A percentile compares a stretch with the other conserved stretches of the same genome.
Evolutionary conservation across 2,113 vertebrate species (phyloP).

Genomic region (Trematocara variabile): DNA sequence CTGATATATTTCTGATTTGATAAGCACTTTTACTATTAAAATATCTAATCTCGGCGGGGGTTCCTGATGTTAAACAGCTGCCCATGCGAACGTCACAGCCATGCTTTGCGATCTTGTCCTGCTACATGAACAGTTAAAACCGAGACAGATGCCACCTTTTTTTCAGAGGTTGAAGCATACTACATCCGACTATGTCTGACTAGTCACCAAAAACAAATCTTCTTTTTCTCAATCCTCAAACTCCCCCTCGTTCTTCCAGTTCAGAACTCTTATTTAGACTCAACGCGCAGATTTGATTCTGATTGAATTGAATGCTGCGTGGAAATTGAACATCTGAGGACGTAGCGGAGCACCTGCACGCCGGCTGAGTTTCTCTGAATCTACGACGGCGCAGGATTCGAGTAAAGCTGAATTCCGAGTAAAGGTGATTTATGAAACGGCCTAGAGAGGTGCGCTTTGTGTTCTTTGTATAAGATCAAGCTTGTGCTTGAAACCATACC

Average conservation of each 20-base stretch:
- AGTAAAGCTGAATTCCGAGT: neutral
- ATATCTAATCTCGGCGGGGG: neutral
- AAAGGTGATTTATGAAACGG: neutral
- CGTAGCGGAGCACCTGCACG: neutral
- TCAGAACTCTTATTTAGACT: neutral
- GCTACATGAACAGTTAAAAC: neutral
- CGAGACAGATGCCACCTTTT: neutral
- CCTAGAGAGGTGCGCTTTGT: neutral
- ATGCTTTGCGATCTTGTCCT: neutral
- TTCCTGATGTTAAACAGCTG: neutral
- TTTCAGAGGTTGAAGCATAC: too few relatives aligned
- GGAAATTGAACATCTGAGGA: neutral
- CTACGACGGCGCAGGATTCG: neutral
- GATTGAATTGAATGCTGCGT: neutral
- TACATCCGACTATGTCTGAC: neutral
- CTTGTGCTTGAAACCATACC: neutral
- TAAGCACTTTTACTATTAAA: neutral
- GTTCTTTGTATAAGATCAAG: neutral
- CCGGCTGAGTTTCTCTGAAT: neutral
- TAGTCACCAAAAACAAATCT: neutral
- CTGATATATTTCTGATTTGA: neutral
- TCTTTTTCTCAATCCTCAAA: neutral
- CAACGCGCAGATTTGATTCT: neutral
- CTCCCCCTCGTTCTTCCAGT: neutral
- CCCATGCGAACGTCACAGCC: neutral